These are phyloP conservation scores for Pogoniulus pusillus DNA, from an alignment of 2,797 vertebrate species.

Conservation along the genomic window DNA sequence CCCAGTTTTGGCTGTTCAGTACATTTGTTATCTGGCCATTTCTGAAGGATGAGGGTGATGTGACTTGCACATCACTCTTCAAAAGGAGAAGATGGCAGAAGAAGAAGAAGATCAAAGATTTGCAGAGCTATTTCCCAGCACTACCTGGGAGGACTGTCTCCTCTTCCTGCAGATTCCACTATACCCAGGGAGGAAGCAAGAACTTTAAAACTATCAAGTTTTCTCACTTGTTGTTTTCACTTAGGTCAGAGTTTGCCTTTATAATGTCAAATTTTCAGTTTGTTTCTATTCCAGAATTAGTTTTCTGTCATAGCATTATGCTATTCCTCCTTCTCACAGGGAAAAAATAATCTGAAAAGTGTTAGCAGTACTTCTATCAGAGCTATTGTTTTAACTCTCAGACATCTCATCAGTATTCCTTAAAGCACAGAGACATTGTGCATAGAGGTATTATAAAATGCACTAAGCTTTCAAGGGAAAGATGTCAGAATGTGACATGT, in stretches of 20 bases:
- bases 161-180: not conserved
- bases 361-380: not conserved
- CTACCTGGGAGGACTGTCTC: accelerated
- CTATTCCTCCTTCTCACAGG: not conserved
- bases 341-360: not conserved
- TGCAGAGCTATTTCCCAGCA: not conserved
- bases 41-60: not conserved
- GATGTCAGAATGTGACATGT: conserved; percentile 8
- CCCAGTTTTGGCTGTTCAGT: not conserved
- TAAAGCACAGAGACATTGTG: not conserved
- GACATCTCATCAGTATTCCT: conserved; percentile 32
- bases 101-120: not conserved
- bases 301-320: not conserved
- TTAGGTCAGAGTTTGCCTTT: not conserved
- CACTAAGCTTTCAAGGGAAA: conserved; percentile 10
- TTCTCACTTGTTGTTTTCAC: not conserved
- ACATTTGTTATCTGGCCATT: not conserved
- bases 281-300: not conserved
- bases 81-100: not conserved
- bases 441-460: conserved; percentile 13
- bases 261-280: not conserved
- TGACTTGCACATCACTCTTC: not conserved
- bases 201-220: not conserved
- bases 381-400: not conserved
- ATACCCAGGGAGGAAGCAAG: not conserved